A percentile compares a stretch with the other conserved stretches of the same genome.
Evolutionary conservation across 2,888 invertebrate genomes (phyloP).

Genomic region (Diloba caeruleocephala): DNA sequence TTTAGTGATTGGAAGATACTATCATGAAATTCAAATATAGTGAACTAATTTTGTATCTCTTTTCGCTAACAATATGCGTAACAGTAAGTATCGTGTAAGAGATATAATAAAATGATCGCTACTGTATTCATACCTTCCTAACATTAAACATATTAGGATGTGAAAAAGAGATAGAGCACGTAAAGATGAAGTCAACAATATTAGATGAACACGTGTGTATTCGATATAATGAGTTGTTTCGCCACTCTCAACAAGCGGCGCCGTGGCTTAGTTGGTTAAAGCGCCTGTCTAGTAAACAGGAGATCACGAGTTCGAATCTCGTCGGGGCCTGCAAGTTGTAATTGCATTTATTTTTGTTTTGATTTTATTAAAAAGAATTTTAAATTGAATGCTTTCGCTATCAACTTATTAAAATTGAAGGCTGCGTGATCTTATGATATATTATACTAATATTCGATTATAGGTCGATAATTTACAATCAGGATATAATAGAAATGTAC

Average conservation of each 20-base stretch:
- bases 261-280: conserved; percentile 88
- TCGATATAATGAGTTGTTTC: conserved; percentile 43
- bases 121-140: conserved; percentile 20
- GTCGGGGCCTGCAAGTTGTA: conserved; percentile 74
- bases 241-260: conserved; percentile 55
- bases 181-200: conserved; percentile 13
- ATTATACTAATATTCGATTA: too few relatives aligned
- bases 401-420: too few relatives aligned
- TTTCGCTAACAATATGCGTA: conserved; percentile 5
- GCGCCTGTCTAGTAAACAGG: conserved; percentile 89
- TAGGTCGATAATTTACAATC: too few relatives aligned
- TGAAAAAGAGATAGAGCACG: conserved; percentile 25
- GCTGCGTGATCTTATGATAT: too few relatives aligned
- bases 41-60: conserved; percentile 11
- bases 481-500: too few relatives aligned
- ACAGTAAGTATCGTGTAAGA: too few relatives aligned
- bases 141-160: neutral
- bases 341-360: conserved; percentile 10
- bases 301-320: conserved; percentile 88
- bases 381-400: too few relatives aligned
- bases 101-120: conserved; percentile 11
- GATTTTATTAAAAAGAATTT: neutral
- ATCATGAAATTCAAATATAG: conserved; percentile 5
- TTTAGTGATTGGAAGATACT: too few relatives aligned
- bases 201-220: conserved; percentile 20